Evolutionary conservation across 2,113 vertebrate species (phyloP).

Genomic region (Pyxicephalus adspersus): DNA sequence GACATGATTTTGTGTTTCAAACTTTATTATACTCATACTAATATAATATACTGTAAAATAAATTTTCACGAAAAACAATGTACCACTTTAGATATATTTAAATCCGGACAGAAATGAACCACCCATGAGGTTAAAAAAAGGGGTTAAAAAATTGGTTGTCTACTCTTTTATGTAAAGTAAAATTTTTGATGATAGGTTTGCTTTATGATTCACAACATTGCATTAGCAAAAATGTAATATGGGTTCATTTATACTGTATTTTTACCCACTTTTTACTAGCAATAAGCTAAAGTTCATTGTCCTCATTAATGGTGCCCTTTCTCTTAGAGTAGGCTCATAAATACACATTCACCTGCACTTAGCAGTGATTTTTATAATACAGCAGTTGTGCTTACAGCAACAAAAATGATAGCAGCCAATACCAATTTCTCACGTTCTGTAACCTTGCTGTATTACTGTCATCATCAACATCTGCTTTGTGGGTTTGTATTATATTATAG

Average conservation of each 20-base stretch:
- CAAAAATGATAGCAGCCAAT: conserved; percentile 7
- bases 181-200: neutral
- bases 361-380: conserved; percentile 34
- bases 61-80: no score
- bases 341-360: conserved; percentile 16
- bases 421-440: conserved; percentile 18
- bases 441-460: conserved; percentile 22
- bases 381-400: conserved; percentile 30
- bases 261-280: neutral
- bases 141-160: no score
- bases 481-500: conserved; percentile 19
- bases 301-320: conserved; percentile 4
- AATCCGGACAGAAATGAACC: no score
- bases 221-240: neutral
- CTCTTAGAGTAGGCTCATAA: neutral
- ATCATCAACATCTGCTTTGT: conserved; percentile 7
- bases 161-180: no score
- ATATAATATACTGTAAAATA: no score
- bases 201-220: neutral
- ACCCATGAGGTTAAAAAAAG: no score
- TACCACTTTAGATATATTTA: no score
- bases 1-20: no score
- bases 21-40: no score
- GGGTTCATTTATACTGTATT: neutral
- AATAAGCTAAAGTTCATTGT: conserved; percentile 6